These are phyloP conservation scores for Adelosebastes latens DNA, from an alignment of 2,797 vertebrate species.

Conservation along the genomic window DNA sequence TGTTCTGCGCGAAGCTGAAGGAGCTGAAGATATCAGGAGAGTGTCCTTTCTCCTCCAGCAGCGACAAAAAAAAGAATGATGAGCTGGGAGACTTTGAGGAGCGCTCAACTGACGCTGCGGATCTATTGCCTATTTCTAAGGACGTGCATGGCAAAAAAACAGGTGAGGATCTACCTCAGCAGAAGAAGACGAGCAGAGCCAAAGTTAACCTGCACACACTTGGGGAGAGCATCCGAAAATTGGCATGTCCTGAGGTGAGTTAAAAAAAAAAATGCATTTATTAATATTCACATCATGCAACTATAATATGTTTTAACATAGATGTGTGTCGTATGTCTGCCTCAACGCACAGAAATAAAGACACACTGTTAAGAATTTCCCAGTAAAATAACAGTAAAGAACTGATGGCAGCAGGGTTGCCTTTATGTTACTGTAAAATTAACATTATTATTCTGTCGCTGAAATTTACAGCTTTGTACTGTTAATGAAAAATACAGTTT, in stretches of 20 bases:
- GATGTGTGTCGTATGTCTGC: not conserved
- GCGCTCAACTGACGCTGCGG: conserved; percentile 69
- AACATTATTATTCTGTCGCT: no score
- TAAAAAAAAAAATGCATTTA: not conserved
- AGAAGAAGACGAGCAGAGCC: conserved; percentile 89
- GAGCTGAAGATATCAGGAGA: conserved; percentile 95
- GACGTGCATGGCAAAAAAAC: conserved; percentile 83
- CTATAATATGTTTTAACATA: not conserved
- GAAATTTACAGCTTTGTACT: rapidly evolving
- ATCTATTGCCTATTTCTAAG: conserved; percentile 83
- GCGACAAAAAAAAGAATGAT: conserved; percentile 76
- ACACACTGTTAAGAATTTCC: no score
- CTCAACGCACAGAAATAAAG: not conserved
- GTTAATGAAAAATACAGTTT: no score
- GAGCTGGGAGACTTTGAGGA: conserved; percentile 84
- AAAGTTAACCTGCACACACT: conserved; percentile 96
- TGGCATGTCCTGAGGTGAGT: conserved; percentile 95
- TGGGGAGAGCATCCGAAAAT: conserved; percentile 94
- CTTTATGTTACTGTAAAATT: no score
- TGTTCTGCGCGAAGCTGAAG: conserved; percentile 98
- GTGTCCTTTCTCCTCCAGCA: conserved; percentile 94
- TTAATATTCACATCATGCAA: conserved; percentile 20
- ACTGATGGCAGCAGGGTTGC: no score
- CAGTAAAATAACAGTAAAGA: no score
- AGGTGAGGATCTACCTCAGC: conserved; percentile 80